Base-by-base conservation (phyloP, 2,113 vertebrate species). In the Vulpes vulpes region DNA sequence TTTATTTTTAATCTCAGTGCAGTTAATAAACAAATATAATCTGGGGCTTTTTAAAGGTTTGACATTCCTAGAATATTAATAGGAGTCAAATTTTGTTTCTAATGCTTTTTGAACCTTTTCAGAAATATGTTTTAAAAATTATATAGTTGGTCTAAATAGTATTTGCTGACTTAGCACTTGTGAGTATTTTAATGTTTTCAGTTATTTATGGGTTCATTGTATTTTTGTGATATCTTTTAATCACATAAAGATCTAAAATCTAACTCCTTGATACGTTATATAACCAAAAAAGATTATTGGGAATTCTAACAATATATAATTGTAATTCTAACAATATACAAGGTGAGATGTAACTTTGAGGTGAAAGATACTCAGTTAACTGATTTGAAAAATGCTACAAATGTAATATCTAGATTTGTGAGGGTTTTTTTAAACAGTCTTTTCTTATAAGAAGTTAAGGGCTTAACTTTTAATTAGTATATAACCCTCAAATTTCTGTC, bases 131-230 rank as follows among this genome's bases (percentile, higher is more conserved):
- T 69, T 81, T 62, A 60, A 74, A 83, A 83, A n/a, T 83, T 69
- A 74, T 30, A 30, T 93, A 76, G 43, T 74, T 74, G 57, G 5
- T 74, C 59, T 93, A 85, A 65, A n/a, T 32, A 69, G 8, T 92
- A 19, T 59, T 38, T 82, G 2, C 35, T 71, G 53, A 73, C 30
- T 81, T 43, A 74, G 30, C 49, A 83, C 12, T 73, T 76, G 53
- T 62, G 53, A 86, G 43, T 93, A 65, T 76, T 74, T 53, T 93
- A 69, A 80, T 94, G 71, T 30, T 94, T 87, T 88, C 53, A 73
- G n/a, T 80, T 88, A 43, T 87, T 87, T 67, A 67, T 94, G 14
- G 25, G 82, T 59, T 86, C 57, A 67, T 49, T 59, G 22, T 76
- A 93, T 59, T 88, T 87, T 88, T 73, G 57, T 79, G 38, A 62